Percentiles rank a stretch among this genome's conserved stretches.
Conservation (phyloP, 2,888 invertebrate species). For the Frankliniella intonsa region DNA sequence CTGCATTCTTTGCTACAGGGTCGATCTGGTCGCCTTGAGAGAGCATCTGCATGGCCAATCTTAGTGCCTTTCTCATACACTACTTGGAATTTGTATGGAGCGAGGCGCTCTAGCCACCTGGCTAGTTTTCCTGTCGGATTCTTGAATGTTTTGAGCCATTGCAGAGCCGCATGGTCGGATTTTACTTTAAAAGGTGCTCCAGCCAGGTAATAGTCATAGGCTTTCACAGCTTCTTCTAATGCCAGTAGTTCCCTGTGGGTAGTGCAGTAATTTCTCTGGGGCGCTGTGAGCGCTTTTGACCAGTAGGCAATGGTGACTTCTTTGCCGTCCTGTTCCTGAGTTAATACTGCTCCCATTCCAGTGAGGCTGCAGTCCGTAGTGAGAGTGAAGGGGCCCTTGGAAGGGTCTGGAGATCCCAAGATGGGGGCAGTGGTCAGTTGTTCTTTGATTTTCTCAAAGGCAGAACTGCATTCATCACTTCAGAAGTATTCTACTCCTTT, state of each 20-base stretch:
- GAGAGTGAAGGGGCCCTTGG: constrained; percentile 3
- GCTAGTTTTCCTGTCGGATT: constrained; percentile 25
- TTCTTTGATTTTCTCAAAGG: constrained; percentile 27
- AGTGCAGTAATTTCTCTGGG: neutral
- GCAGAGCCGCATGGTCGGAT: constrained; percentile 13
- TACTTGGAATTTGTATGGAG: neutral
- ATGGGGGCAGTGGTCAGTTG: neutral
- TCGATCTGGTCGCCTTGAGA: neutral
- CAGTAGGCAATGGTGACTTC: constrained; percentile 20
- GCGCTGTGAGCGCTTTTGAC: neutral
- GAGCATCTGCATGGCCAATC: constrained; percentile 14
- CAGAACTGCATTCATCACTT: constrained; percentile 27
- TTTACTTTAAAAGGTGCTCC: neutral
- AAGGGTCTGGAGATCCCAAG: constrained; percentile 10
- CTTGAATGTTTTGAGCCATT: constrained; percentile 24
- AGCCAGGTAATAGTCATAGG: neutral
- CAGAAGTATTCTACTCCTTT: constrained; percentile 29
- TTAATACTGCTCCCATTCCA: constrained; percentile 11
- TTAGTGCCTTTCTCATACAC: neutral
- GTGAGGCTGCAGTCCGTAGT: neutral
- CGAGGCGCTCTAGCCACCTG: neutral
- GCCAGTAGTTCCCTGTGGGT: constrained; percentile 18
- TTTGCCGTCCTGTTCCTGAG: constrained; percentile 4
- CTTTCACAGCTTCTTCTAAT: neutral
- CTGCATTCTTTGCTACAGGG: neutral